Conservation (phyloP, 2,113 vertebrate genomes). For the Cebus imitator region DNA sequence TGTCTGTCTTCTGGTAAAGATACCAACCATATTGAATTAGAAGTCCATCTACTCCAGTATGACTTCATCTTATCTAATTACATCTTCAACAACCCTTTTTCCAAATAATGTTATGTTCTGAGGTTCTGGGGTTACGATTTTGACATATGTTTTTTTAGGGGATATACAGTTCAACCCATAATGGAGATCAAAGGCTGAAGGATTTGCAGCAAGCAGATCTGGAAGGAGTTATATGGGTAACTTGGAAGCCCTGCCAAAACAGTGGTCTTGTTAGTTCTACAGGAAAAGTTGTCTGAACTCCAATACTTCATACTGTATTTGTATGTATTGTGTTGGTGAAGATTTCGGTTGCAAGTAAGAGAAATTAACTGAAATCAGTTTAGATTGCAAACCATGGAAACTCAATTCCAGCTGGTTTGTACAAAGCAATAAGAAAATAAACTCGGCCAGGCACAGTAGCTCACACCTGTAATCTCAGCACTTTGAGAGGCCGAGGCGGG, state of each 20-base stretch:
- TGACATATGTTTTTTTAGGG: not conserved
- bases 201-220: not conserved
- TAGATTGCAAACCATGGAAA: not conserved
- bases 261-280: not conserved
- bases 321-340: not conserved
- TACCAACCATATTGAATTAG: not conserved
- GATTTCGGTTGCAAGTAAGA: not conserved
- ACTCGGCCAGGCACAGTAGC: not conserved
- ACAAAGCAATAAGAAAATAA: not conserved
- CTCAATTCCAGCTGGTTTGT: not conserved
- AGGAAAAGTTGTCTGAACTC: not conserved
- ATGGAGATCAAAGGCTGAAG: not conserved
- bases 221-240: not conserved
- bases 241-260: not conserved
- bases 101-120: not conserved
- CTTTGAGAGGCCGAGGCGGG: too few relatives aligned
- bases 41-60: not conserved
- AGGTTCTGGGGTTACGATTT: not conserved
- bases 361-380: not conserved
- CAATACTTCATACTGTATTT: not conserved
- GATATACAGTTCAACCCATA: not conserved
- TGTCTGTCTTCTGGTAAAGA: not conserved
- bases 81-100: not conserved
- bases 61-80: not conserved
- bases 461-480: too few relatives aligned